Conservation (phyloP, 2,797 vertebrate species). For the Urosaurus nigricauda region DNA sequence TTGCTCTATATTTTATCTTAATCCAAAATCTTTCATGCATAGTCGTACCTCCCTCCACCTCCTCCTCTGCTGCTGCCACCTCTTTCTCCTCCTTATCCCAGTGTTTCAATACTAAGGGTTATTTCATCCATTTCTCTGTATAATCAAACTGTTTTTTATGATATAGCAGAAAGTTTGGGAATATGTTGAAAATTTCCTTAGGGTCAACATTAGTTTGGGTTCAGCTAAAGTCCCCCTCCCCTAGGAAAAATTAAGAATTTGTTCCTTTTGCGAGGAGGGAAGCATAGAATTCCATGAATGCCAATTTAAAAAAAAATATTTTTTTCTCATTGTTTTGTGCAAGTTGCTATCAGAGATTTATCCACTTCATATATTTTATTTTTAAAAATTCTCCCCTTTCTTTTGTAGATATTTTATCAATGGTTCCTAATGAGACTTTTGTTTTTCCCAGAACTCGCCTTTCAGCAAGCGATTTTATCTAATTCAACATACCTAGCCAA, state of each 20-base stretch:
- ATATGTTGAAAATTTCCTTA: background rate
- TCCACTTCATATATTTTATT: too few relatives aligned
- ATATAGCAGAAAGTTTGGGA: too few relatives aligned
- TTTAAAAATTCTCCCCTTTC: too few relatives aligned
- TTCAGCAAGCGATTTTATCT: too few relatives aligned
- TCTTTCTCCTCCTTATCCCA: background rate
- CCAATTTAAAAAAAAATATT: too few relatives aligned
- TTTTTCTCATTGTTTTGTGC: background rate
- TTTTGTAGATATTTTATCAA: too few relatives aligned
- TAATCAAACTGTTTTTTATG: background rate
- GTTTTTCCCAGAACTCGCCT: too few relatives aligned
- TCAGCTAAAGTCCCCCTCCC: too few relatives aligned
- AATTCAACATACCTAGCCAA: too few relatives aligned
- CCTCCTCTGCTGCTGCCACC: background rate
- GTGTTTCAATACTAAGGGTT: background rate
- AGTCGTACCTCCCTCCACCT: background rate
- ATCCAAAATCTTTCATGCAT: background rate
- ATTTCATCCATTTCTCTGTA: background rate
- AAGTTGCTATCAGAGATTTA: slow-evolving; percentile 2
- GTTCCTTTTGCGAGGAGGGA: background rate
- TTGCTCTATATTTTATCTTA: too few relatives aligned
- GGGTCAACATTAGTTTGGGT: background rate
- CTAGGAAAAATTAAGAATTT: background rate
- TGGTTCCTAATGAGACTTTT: too few relatives aligned
- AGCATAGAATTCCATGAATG: background rate